Conservation (phyloP, 1,140 invertebrate genomes). For the Drosophila pseudoobscura region DNA sequence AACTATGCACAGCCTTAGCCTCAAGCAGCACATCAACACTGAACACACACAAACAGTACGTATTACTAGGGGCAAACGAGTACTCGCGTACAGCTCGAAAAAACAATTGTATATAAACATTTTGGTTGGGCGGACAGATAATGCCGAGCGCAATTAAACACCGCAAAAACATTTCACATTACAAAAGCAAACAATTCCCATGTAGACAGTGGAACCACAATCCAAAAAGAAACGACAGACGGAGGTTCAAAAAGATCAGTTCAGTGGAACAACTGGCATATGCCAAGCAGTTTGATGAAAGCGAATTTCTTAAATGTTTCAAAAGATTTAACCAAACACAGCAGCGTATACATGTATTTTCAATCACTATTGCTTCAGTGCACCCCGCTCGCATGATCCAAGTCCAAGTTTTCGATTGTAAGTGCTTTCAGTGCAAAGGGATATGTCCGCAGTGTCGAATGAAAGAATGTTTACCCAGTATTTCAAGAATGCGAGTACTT, state of each 20-base stretch:
- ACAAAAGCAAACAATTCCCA: constrained; percentile 61
- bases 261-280: constrained; percentile 9
- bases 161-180: constrained; percentile 65
- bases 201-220: constrained; percentile 6
- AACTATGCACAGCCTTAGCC: constrained; percentile 4
- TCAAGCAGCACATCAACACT: constrained; percentile 9
- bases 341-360: not conserved
- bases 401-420: too few relatives aligned
- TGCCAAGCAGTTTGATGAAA: constrained; percentile 31
- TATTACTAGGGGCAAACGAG: not conserved
- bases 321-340: not conserved
- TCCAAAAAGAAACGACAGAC: not conserved
- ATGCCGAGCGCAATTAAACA: constrained; percentile 65
- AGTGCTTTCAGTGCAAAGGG: too few relatives aligned
- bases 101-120: constrained; percentile 43
- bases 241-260: constrained; percentile 10
- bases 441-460: too few relatives aligned
- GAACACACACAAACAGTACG: constrained; percentile 15
- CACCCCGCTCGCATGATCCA: not conserved
- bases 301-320: constrained; percentile 12
- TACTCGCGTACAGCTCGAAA: too few relatives aligned
- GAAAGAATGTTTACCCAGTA: too few relatives aligned
- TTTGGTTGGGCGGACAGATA: constrained; percentile 40
- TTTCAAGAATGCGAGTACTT: too few relatives aligned
- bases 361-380: constrained; percentile 16